These are phyloP conservation scores for Helarctos malayanus DNA, from an alignment of 2,797 vertebrate genomes.

Conservation along the genomic window DNA sequence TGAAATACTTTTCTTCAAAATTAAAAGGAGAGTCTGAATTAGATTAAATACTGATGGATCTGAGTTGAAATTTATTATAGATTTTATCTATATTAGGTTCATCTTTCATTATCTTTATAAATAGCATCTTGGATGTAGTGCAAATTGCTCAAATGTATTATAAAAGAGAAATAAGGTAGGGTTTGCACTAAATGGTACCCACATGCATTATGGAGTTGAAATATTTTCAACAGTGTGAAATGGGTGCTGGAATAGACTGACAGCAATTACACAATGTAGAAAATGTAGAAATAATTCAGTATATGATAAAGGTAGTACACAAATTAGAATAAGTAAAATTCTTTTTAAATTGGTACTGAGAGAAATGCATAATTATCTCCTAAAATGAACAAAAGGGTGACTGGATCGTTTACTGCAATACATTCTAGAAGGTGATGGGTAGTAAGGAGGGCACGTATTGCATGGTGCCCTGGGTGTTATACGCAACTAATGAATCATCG, in stretches of 20 bases:
- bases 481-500: too few relatives aligned
- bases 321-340: conserved; percentile 19
- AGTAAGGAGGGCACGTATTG: too few relatives aligned
- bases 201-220: neutral
- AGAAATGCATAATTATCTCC: neutral
- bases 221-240: neutral
- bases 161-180: conserved; percentile 2
- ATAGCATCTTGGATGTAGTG: neutral
- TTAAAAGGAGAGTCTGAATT: neutral
- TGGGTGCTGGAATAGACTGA: neutral
- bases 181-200: neutral
- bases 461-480: too few relatives aligned
- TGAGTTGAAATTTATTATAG: neutral
- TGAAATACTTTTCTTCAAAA: conserved; percentile 6
- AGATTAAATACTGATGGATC: neutral
- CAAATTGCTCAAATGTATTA: neutral
- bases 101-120: neutral
- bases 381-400: neutral
- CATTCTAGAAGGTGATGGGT: neutral
- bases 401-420: neutral
- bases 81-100: neutral
- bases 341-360: neutral
- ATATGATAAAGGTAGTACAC: neutral
- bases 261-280: neutral
- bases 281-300: neutral